These are phyloP conservation scores for Drosophila miranda DNA, from an alignment of 1,140 invertebrate genomes.

Conservation along the genomic window DNA sequence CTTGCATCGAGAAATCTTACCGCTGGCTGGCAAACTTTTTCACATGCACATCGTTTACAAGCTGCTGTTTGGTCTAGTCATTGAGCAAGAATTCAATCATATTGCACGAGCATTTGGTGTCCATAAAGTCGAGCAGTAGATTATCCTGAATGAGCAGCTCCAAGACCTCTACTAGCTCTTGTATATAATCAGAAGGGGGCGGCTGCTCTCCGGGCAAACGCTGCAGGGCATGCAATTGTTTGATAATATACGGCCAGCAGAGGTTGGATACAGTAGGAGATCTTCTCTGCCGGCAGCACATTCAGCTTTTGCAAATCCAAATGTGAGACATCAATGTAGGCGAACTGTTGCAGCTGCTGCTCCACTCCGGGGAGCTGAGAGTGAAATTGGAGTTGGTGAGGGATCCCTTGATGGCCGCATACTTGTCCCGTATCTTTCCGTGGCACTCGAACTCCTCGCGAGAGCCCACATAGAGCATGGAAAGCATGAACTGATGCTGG, in stretches of 20 bases:
- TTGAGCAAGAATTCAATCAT: constrained; percentile 92
- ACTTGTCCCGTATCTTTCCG: constrained; percentile 62
- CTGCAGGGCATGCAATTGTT: constrained; percentile 86
- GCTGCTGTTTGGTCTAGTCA: constrained; percentile 90
- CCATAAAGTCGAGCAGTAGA: constrained; percentile 93
- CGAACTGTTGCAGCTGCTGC: constrained; percentile 71
- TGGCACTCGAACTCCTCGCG: constrained; percentile 85
- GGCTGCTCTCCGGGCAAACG: constrained; percentile 69
- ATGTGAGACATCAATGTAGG: constrained; percentile 71
- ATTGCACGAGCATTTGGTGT: constrained; percentile 94
- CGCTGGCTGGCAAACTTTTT: constrained; percentile 87
- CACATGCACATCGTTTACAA: constrained; percentile 91
- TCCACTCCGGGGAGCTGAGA: constrained; percentile 43
- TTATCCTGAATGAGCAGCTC: constrained; percentile 91
- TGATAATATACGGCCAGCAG: constrained; percentile 89
- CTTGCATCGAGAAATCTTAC: constrained; percentile 81
- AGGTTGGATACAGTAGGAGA: constrained; percentile 90
- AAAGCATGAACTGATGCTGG: constrained; percentile 89
- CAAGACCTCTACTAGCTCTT: constrained; percentile 91
- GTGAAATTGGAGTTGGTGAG: constrained; percentile 70
- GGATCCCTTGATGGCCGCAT: constrained; percentile 67
- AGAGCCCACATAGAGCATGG: constrained; percentile 91
- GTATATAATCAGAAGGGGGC: constrained; percentile 84
- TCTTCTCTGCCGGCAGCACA: constrained; percentile 84
- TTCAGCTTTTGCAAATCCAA: constrained; percentile 66